Conservation (phyloP, 2,113 vertebrate genomes). For the Forbesichthys papilliferus region DNA sequence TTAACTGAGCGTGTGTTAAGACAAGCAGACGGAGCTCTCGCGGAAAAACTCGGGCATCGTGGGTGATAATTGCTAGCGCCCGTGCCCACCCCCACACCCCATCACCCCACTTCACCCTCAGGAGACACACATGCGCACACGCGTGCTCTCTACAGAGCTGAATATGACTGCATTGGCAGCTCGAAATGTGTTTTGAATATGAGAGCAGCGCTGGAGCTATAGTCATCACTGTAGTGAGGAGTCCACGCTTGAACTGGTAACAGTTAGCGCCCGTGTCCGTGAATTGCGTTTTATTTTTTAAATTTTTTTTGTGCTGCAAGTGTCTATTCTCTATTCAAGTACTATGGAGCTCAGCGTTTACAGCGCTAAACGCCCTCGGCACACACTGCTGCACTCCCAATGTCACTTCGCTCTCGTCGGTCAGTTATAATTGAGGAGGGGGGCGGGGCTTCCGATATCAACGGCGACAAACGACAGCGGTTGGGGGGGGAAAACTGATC, state of each 20-base stretch:
- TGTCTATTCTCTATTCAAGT: neutral
- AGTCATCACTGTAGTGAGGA: neutral
- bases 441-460: too few species aligned
- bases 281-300: too few species aligned
- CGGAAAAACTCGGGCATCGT: slow-evolving; percentile 20
- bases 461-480: too few species aligned
- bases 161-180: slow-evolving; percentile 38
- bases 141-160: slow-evolving; percentile 35
- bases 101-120: slow-evolving; percentile 14
- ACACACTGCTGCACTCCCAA: too few species aligned
- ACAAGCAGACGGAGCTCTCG: neutral
- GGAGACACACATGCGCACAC: slow-evolving; percentile 27
- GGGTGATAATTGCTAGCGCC: slow-evolving; percentile 27
- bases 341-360: neutral
- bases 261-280: neutral
- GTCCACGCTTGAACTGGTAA: neutral
- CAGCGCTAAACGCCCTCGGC: too few species aligned
- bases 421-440: too few species aligned
- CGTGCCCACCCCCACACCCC: slow-evolving; percentile 4
- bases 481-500: too few species aligned
- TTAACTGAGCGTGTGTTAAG: neutral
- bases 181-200: slow-evolving; percentile 46
- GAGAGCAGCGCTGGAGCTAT: slow-evolving; percentile 9
- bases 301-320: too few species aligned
- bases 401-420: too few species aligned